Evolutionary conservation across 64 coral and sea anemone genomes (phyloP).

Genomic region (Platygyra sinensis): DNA sequence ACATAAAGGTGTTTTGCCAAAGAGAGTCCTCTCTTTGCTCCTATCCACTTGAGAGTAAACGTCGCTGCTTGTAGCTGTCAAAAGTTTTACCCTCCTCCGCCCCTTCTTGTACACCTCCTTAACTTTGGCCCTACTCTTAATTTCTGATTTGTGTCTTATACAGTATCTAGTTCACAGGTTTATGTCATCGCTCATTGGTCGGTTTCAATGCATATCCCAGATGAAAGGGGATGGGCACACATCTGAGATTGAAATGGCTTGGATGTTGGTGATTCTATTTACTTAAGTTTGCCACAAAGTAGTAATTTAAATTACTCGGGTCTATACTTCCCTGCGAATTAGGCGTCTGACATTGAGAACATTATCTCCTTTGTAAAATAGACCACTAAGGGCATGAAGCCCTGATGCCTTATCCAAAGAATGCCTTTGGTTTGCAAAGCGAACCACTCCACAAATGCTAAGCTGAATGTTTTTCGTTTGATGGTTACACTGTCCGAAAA

Average conservation of each 20-base stretch:
- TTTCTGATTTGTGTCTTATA: no score
- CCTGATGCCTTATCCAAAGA: background rate
- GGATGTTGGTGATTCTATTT: background rate
- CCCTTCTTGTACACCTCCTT: no score
- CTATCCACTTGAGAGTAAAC: no score
- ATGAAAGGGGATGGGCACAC: background rate
- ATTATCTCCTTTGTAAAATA: constrained; percentile 16
- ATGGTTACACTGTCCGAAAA: background rate
- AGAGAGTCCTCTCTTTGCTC: no score
- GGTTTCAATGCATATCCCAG: no score
- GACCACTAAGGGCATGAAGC: constrained; percentile 9
- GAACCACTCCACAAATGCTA: constrained; percentile 22
- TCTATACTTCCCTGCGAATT: constrained; percentile 16
- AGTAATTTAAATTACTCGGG: constrained; percentile 25
- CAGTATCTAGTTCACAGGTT: no score
- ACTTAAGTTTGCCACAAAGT: constrained; percentile 2
- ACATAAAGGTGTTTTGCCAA: no score
- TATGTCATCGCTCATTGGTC: no score
- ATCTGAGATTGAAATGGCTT: background rate
- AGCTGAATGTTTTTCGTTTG: background rate
- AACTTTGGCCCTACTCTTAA: no score
- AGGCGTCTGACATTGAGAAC: constrained; percentile 16
- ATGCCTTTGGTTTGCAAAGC: constrained; percentile 27
- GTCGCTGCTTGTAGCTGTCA: no score
- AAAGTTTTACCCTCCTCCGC: no score